These are phyloP conservation scores for Spongia lamella DNA, from an alignment of 37 sponge, comb jelly and placozoan species.

Conservation along the genomic window DNA sequence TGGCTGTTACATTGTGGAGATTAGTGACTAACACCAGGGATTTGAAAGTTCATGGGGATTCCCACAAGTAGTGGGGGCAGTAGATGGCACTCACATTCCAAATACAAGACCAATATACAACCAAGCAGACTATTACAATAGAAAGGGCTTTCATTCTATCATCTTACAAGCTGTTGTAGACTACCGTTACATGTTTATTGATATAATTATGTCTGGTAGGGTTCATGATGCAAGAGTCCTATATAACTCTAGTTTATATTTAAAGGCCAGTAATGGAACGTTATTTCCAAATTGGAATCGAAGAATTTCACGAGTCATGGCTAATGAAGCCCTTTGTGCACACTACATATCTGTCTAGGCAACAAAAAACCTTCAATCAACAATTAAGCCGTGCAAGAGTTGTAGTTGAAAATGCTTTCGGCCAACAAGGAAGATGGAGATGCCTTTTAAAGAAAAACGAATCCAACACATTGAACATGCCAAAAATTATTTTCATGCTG, in stretches of 20 bases:
- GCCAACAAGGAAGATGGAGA: no score
- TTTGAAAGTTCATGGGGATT: conserved; percentile 22
- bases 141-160: conserved; percentile 32
- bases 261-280: conserved; percentile 2
- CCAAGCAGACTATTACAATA: conserved; percentile 38
- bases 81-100: conserved; percentile 43
- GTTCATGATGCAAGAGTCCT: conserved; percentile 49
- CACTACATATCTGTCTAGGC: no score
- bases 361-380: no score
- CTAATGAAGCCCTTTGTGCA: no score
- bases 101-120: conserved; percentile 14
- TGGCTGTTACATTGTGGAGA: no score
- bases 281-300: conserved; percentile 21
- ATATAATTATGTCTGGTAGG: conserved; percentile 22
- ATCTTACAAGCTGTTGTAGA: conserved; percentile 36
- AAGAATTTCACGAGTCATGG: conserved; percentile 8
- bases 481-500: no score
- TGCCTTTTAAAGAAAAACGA: no score
- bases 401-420: no score
- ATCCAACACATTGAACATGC: no score
- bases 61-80: conserved; percentile 34
- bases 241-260: conserved; percentile 16
- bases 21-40: no score
- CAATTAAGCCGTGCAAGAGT: no score
- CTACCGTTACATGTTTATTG: conserved; percentile 11